A percentile compares a stretch with the other conserved stretches of the same genome.
These are phyloP conservation scores for Heliconius nattereri DNA, from an alignment of 1,140 invertebrate species.

Conservation along the genomic window DNA sequence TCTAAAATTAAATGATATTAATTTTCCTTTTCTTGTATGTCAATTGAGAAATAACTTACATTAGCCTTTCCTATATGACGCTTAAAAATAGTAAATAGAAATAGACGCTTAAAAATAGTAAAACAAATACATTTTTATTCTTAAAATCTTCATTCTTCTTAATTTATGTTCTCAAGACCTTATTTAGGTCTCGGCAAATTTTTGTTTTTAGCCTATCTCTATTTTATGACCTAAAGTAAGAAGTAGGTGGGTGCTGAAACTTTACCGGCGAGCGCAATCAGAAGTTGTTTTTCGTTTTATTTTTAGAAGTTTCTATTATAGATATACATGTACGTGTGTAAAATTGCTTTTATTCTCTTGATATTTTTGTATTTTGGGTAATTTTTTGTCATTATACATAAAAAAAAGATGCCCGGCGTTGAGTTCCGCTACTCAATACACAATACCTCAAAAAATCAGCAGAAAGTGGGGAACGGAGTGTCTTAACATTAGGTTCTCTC, in stretches of 20 bases:
- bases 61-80: neutral
- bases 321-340: neutral
- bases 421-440: no score
- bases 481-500: no score
- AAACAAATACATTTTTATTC: neutral
- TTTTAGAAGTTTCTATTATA: neutral
- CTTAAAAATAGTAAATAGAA: no score
- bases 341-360: neutral
- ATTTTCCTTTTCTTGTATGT: no score
- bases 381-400: no score
- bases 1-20: no score
- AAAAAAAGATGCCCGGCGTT: no score
- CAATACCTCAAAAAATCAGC: no score
- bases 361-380: neutral
- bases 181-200: neutral
- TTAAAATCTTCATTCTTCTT: neutral
- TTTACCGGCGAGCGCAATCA: neutral
- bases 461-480: no score
- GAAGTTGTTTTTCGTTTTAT: neutral
- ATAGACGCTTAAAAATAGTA: no score
- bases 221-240: slow-evolving; percentile 1
- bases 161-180: neutral
- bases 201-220: neutral
- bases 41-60: neutral
- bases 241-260: neutral